These are phyloP conservation scores for Petrosia ficiformis DNA, from an alignment of 37 sponge, comb jelly and placozoan genomes.

Conservation along the genomic window DNA sequence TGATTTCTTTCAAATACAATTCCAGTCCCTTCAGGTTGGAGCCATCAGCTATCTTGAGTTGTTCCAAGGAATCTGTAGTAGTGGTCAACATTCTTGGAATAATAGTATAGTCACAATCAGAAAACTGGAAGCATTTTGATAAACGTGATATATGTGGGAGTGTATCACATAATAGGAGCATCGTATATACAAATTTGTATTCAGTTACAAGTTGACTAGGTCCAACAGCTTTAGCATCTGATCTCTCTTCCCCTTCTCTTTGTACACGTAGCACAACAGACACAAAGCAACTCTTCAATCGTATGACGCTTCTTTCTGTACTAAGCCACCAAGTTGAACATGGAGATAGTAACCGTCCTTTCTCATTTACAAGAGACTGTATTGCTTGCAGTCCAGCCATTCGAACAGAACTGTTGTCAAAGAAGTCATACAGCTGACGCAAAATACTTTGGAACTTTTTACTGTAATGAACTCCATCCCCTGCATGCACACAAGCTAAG, in stretches of 20 bases:
- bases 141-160: conserved; percentile 31
- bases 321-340: conserved; percentile 53
- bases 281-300: conserved; percentile 9
- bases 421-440: conserved; percentile 44
- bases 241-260: conserved; percentile 22
- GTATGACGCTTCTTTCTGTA: conserved; percentile 16
- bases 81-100: conserved; percentile 21
- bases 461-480: conserved; percentile 30
- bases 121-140: conserved; percentile 22
- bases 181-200: conserved; percentile 37
- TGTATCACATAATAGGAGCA: conserved; percentile 27
- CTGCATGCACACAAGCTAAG: conserved; percentile 42
- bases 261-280: conserved; percentile 38
- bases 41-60: background rate
- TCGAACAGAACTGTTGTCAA: conserved; percentile 48
- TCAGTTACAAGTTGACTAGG: conserved; percentile 12
- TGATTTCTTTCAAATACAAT: background rate
- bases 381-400: conserved; percentile 45
- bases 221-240: conserved; percentile 45
- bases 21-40: background rate
- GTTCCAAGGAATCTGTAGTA: background rate
- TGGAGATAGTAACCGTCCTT: conserved; percentile 22
- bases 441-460: conserved; percentile 41
- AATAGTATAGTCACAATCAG: conserved; percentile 28
- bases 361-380: conserved; percentile 33